Conservation (phyloP, 2,888 invertebrate genomes). For the Peribatodes rhomboidaria region DNA sequence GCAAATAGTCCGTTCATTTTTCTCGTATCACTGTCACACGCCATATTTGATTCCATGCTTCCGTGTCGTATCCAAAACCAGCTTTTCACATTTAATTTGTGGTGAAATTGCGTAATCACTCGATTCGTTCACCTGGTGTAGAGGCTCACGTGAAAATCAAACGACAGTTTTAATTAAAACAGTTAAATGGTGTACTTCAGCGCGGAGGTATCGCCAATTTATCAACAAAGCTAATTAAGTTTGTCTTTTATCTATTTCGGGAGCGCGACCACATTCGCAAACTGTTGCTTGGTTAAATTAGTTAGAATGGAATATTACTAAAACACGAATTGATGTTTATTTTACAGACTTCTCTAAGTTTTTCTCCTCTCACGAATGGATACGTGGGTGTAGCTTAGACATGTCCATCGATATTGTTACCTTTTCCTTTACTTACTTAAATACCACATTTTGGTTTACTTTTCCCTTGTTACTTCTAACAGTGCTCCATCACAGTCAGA, state of each 20-base stretch:
- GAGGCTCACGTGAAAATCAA: slow-evolving; percentile 29
- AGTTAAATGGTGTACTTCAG: slow-evolving; percentile 35
- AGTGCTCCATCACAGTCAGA: slow-evolving; percentile 42
- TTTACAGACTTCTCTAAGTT: background rate
- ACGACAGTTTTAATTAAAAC: slow-evolving; percentile 45
- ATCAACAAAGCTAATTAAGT: slow-evolving; percentile 51
- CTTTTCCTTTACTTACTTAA: background rate
- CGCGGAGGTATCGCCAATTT: slow-evolving; percentile 43
- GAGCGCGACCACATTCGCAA: slow-evolving; percentile 36
- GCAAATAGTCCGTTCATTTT: background rate
- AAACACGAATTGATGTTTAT: background rate
- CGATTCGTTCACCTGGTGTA: slow-evolving; percentile 22
- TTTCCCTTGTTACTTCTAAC: slow-evolving; percentile 22
- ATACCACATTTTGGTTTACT: slow-evolving; percentile 1
- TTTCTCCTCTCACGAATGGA: background rate
- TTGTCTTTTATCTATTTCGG: slow-evolving; percentile 45
- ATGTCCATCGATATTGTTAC: slow-evolving; percentile 8
- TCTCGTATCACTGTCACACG: slow-evolving; percentile 1
- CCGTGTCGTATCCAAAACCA: slow-evolving; percentile 2
- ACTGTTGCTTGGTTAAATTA: slow-evolving; percentile 43
- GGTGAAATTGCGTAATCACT: slow-evolving; percentile 34
- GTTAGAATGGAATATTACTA: slow-evolving; percentile 29
- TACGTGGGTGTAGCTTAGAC: background rate
- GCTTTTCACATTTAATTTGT: slow-evolving; percentile 23
- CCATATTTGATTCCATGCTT: slow-evolving; percentile 9